Base-by-base conservation (phyloP, 1,140 invertebrate genomes). In the Diprion similis region DNA sequence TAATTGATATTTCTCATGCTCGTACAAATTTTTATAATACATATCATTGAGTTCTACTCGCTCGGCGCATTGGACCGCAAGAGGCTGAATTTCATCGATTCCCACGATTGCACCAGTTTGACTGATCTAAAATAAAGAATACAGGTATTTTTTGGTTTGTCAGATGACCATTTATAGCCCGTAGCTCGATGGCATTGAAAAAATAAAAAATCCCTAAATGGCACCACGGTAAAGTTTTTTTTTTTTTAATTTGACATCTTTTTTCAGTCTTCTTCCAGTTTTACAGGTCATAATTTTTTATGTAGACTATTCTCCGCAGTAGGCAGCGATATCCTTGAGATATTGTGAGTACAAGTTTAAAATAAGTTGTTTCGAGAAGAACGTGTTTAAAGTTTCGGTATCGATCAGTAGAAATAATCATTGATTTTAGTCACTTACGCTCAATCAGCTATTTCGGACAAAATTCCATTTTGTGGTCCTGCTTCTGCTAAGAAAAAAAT, bases 381-480 rank as follows among this genome's bases (percentile, higher is more conserved):
- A 59, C 8, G 51, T 8, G 51, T 59, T n/a, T 68, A 10, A 68
- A 68, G 66, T 68, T 68, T 68, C 19, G 66, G 66, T 68, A 8
- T 45, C 7, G 15, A 68, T 68, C 13, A 13, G 37, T 68, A 68
- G 6, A 68, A 68, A 68, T 7, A 68, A 68, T 13, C 66, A 9
- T 68, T 13, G 66, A 68, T 68, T 13, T 68, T 0, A 18, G 66
- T 68, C 66, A 68, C 66, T 13, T 68, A 68, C 66, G 66, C 66
- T 68, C 66, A 68, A 68, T 68, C 66, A 18, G 66, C 66, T 68
- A 68, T 68, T 68, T 13, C 66, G 19, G 66, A n/a, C n/a, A n/a
- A n/a, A n/a, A n/a, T 13, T 7, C 66, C 66, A 68, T 68, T 10
- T 68, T 68, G 66, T 7, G 66, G 66, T 68, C 66, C 37, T 68